Evolutionary conservation across 1,140 invertebrate genomes (phyloP).

Genomic region (Hylaeus anthracinus): DNA sequence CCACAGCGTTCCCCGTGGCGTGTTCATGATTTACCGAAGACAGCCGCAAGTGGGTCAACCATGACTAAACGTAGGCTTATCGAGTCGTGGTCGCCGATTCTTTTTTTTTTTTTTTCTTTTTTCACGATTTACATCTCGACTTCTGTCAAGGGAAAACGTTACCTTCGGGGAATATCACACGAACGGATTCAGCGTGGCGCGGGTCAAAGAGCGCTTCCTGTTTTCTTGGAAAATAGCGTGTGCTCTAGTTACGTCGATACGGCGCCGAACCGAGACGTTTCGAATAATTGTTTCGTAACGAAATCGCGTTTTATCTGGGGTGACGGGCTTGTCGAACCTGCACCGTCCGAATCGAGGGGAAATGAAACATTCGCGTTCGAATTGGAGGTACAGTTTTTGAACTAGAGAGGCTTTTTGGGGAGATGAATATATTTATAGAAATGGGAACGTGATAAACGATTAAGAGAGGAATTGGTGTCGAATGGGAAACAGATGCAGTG

Average conservation of each 20-base stretch:
- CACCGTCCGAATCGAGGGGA: too few species aligned
- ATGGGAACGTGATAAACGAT: too few species aligned
- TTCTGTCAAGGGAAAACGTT: constrained; percentile 20
- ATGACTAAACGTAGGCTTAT: constrained; percentile 54
- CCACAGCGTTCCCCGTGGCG: constrained; percentile 19
- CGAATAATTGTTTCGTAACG: background rate
- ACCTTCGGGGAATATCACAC: background rate
- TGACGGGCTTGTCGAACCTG: too few species aligned
- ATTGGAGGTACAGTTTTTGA: too few species aligned
- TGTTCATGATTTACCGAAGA: constrained; percentile 59
- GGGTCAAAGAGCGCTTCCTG: constrained; percentile 16
- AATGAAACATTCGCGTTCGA: too few species aligned
- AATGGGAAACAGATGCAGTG: too few species aligned
- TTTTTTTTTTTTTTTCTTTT: background rate
- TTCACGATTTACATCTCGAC: constrained; percentile 47
- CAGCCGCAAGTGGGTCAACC: constrained; percentile 55
- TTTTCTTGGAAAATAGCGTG: background rate
- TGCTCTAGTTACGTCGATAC: background rate
- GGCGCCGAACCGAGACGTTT: too few species aligned
- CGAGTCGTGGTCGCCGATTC: constrained; percentile 14
- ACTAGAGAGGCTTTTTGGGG: too few species aligned
- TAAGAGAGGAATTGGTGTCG: too few species aligned
- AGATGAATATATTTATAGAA: too few species aligned
- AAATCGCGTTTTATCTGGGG: background rate
- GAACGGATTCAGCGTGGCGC: background rate